Base-by-base conservation (phyloP, 2,888 invertebrate species). In the Lepidonotus clava region DNA sequence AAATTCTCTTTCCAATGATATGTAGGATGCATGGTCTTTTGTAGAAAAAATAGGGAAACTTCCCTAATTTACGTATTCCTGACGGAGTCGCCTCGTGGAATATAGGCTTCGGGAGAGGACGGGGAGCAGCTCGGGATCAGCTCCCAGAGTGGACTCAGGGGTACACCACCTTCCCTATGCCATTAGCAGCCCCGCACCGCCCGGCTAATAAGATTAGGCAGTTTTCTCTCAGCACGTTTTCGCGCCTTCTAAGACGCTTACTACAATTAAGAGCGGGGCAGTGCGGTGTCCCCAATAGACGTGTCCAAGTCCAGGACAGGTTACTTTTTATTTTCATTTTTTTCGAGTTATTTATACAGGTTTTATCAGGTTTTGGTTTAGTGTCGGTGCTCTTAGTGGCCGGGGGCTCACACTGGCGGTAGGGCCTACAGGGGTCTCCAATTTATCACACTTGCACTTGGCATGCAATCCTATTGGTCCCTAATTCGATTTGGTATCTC, bases 191-290 rank as follows among this genome's bases (percentile, higher is more conserved):
- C 61, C 61, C 5, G 61, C 61, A 11, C 2, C 61, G 61, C 2
- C 24, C 11, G 11, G 28, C 61, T 61, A 61, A 61, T 61, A 61
- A 61, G 61, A 61, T 61, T 61, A 61, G 28, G 28, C 28, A 61
- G 61, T 61, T 61, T 61, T 61, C 61, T 61, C 61, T 61, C 61
- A 2, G 61, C 61, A 61, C 61, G 61, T 61, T 61, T 61, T 61
- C 61, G 61, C 61, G 61, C 61, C 61, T 61, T 14, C 61, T 61
- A 61, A 61, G 61, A 61, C 61, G 61, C 61, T 61, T 61, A 61
- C 61, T 61, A 61, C 61, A 61, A 61, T 61, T 61, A 61, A 61
- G 61, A 28, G 18, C n/a, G 56, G 14, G 56, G n/a, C n/a, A 14
- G 28, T 61, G 1, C 28, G 28, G 61, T 11, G 21, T n/a, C n/a